Evolutionary conservation across 2,888 invertebrate genomes (phyloP).

Genomic region (Syritta pipiens): DNA sequence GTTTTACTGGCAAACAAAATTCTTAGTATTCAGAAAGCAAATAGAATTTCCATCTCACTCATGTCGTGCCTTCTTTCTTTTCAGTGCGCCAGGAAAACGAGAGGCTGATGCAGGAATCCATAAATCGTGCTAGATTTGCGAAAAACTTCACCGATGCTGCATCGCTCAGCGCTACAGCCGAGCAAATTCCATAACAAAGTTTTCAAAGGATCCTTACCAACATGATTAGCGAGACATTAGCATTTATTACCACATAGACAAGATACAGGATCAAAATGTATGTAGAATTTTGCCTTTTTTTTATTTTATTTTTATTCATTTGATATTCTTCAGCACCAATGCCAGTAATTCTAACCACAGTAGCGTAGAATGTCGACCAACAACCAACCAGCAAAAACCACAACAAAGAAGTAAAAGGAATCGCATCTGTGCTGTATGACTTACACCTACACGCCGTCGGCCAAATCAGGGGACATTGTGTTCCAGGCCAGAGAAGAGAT

Average conservation of each 20-base stretch:
- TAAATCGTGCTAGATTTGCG: conserved; percentile 80
- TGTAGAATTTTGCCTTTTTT: conserved; percentile 26
- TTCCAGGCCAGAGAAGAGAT: too few relatives aligned
- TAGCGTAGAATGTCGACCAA: conserved; percentile 44
- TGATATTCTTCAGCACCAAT: conserved; percentile 45
- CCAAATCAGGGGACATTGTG: too few relatives aligned
- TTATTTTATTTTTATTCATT: conserved; percentile 9
- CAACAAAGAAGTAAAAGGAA: too few relatives aligned
- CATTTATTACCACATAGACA: conserved; percentile 60
- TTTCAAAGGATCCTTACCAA: conserved; percentile 64
- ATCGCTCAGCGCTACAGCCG: conserved; percentile 71
- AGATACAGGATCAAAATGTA: conserved; percentile 61
- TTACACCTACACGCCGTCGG: too few relatives aligned
- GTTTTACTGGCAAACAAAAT: conserved; percentile 45
- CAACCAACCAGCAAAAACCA: too few relatives aligned
- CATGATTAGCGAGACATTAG: conserved; percentile 62
- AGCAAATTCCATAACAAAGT: conserved; percentile 73
- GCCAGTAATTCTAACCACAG: conserved; percentile 27
- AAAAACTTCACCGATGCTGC: conserved; percentile 78
- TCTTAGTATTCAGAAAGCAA: too few relatives aligned
- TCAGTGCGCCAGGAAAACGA: conserved; percentile 94
- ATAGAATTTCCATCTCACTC: conserved; percentile 14
- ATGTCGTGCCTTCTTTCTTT: conserved; percentile 66
- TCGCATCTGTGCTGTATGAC: too few relatives aligned
- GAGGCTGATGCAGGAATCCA: conserved; percentile 89